These are phyloP conservation scores for Macropis europaea DNA, from an alignment of 2,888 invertebrate species.

Conservation along the genomic window DNA sequence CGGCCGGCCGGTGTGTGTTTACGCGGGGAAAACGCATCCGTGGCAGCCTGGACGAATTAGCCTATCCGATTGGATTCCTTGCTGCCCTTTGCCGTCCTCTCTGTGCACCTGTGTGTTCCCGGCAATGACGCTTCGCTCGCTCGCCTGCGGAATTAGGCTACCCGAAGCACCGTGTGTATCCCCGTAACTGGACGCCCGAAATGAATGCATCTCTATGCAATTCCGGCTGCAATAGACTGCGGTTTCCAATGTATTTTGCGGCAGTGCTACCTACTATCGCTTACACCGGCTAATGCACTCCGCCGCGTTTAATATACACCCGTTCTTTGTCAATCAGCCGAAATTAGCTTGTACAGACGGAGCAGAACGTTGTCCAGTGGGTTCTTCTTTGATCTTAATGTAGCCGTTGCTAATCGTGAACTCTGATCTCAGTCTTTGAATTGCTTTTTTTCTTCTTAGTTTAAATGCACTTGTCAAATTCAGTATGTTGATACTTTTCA, in stretches of 20 bases:
- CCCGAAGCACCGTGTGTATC: background rate
- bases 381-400: too few relatives aligned
- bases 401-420: too few relatives aligned
- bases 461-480: too few relatives aligned
- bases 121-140: background rate
- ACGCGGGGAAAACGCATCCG: constrained; percentile 5
- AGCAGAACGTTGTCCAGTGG: too few relatives aligned
- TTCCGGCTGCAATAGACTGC: constrained; percentile 41
- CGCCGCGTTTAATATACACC: background rate
- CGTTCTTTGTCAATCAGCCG: constrained; percentile 3
- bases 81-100: constrained; percentile 23
- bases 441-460: too few relatives aligned
- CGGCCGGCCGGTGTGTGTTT: background rate
- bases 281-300: constrained; percentile 30
- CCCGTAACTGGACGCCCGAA: constrained; percentile 12
- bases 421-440: too few relatives aligned
- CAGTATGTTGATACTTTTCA: too few relatives aligned
- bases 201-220: constrained; percentile 33
- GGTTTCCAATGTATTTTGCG: constrained; percentile 40
- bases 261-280: background rate
- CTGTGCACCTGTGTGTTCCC: constrained; percentile 8
- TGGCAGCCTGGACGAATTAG: constrained; percentile 6
- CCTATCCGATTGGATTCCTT: constrained; percentile 20
- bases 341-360: background rate
- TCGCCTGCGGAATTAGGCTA: constrained; percentile 28